phyloP scores from a whole-genome alignment of 2,888 invertebrate species.

The Scelioninae gen. 2 region DNA sequence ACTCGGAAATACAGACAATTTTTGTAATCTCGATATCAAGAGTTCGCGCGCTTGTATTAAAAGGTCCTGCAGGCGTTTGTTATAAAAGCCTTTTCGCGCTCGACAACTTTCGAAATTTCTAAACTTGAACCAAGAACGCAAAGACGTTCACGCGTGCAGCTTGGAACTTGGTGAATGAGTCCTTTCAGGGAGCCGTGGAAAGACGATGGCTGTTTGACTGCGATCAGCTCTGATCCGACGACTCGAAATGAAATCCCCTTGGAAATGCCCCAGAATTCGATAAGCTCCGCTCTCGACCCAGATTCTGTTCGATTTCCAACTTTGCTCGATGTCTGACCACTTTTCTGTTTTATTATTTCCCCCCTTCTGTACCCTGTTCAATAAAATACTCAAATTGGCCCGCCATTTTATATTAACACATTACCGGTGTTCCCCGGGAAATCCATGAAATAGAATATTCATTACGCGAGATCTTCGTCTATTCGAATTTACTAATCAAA shows the following conservation, averaged over 20 bases:
- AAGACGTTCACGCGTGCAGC: constrained; percentile 49
- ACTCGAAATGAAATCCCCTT: constrained; percentile 56
- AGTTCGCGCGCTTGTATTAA: constrained; percentile 27
- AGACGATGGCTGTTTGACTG: constrained; percentile 52
- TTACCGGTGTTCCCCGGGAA: constrained; percentile 16
- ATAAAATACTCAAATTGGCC: constrained; percentile 47
- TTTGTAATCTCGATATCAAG: constrained; percentile 35
- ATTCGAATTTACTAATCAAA: constrained; percentile 40
- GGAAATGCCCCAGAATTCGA: constrained; percentile 53
- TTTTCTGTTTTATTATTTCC: constrained; percentile 51
- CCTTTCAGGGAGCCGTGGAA: constrained; percentile 46
- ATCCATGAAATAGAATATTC: constrained; percentile 39
- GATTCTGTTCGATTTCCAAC: constrained; percentile 55
- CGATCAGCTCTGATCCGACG: constrained; percentile 54
- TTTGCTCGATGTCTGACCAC: constrained; percentile 39
- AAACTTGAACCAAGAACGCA: constrained; percentile 21
- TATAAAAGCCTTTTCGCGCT: constrained; percentile 33
- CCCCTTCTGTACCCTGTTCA: constrained; percentile 18
- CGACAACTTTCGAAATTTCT: constrained; percentile 35
- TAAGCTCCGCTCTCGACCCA: constrained; percentile 53
- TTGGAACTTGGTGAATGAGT: constrained; percentile 48
- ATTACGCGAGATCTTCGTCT: constrained; percentile 20
- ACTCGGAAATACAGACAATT: constrained; percentile 20
- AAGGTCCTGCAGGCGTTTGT: constrained; percentile 23
- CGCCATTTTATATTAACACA: constrained; percentile 42